Evolutionary conservation across 2,888 invertebrate genomes (phyloP), one percentile per base, ranked within the genome.

Genomic region (Meteorus colon): DNA sequence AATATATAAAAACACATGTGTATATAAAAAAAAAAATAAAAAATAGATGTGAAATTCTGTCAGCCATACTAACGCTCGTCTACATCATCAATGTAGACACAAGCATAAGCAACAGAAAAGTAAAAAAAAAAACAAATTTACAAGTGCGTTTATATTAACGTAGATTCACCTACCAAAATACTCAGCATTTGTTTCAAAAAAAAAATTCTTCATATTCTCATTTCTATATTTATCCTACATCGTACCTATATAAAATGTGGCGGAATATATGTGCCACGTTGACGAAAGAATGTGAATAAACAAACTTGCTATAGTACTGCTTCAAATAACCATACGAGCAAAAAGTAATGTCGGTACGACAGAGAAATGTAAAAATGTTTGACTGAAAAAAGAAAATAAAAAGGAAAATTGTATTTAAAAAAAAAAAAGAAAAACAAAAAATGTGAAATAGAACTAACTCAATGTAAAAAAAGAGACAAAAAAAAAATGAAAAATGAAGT

Each of bases 131-230:
- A 34, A 4, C 34, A 41, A 41, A 68, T 24, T 16, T 4, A 24
- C 14, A 27, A 16, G 60, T 51, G 8, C 59, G 41, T n/a, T n/a
- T 1, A 34, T 24, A 51, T 68, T 19, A 72, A 63, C 62, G n/a
- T 31, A 51, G 62, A 67, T 67, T 73, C 51, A 73, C 68, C 63
- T 48, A 65, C 34, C 31, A 73, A 69, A 73, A 76, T 63, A 76
- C 67, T 24, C 60, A n/a, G 41, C 63, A 51, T 55, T 55, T 67
- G n/a, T 67, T 65, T 37, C 24, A 24, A 34, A 34, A 34, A 41
- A 41, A 41, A 41, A 41, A 41, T 41, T 12, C 41, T 45, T 37
- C n/a, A 1, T 66, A 41, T 51, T 31, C 4, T 27, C 67, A 45
- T 67, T 14, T 45, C 59, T 41, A 60, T 27, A 24, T 48, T 14